Base-by-base conservation (phyloP, 2,888 invertebrate species). In the Eupithecia exiguata region DNA sequence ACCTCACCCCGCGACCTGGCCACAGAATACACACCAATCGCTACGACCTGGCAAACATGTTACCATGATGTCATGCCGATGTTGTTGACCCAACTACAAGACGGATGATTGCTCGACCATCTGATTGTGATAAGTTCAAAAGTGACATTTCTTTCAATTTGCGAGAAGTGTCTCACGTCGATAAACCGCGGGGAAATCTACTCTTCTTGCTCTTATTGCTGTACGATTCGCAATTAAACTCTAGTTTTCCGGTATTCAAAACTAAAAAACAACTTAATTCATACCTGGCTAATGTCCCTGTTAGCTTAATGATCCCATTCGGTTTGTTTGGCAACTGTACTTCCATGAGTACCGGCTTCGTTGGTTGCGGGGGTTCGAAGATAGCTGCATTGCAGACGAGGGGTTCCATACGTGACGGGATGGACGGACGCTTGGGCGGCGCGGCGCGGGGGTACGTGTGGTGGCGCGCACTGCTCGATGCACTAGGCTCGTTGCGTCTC, bases 381-480 rank as follows among this genome's bases (percentile, higher is more conserved):
- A 84, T 76, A 36, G 82, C 66, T 40, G 85, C 77, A 74, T 88
- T 86, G 80, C 86, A 87, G 63, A 86, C 80, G 53, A 90, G 87
- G 2, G 92, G 90, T 80, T 94, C 93, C 87, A 91, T 88, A 70
- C 91, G 89, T 74, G 92, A 91, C 25, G 92, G 84, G 77, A 93
- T 88, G 65, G 91, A 84, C 12, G 91, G 84, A 36, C 93, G 88
- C 82, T 92, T 93, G 49, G 91, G 88, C 71, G 91, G 90, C 67
- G 92, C 87, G 38, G 90, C 86, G 25, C 93, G 87, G 40, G 94
- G 94, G 82, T 93, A 93, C 9, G 94, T 94, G 85, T 94, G 93
- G 78, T 93, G 94, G 53, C 89, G 88, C 53, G 89, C 86, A 36
- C 88, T 83, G 81, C 87, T 87, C 71, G 86, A 78, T n/a, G 88